Percentiles rank a stretch among this genome's conserved stretches.
Evolutionary conservation across 1,140 invertebrate genomes (phyloP).

Genomic region (Neodiprion fabricii): DNA sequence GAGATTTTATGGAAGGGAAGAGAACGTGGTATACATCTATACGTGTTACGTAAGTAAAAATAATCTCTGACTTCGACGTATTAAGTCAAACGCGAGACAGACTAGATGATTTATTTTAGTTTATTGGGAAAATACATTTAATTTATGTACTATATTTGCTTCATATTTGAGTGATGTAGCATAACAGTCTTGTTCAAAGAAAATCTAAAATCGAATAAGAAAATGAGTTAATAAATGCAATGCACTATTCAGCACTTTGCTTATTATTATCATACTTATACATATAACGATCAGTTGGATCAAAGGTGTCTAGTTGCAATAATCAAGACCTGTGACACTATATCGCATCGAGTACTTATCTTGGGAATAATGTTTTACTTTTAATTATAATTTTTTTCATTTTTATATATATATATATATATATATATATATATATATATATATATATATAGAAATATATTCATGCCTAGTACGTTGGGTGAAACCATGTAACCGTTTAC

Average conservation of each 20-base stretch:
- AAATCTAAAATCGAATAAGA: not conserved
- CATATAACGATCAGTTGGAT: not conserved
- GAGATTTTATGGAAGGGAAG: no score
- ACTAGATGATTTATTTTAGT: not conserved
- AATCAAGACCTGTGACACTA: not conserved
- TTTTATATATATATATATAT: not conserved
- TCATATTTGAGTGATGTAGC: not conserved
- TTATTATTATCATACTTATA: not conserved
- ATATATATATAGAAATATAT: not conserved
- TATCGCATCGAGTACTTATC: not conserved
- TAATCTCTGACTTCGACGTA: no score
- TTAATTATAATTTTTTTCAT: not conserved
- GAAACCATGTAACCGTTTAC: slow-evolving; percentile 3
- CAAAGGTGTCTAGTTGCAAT: not conserved
- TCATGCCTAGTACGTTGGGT: not conserved
- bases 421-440: not conserved
- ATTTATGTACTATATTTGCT: not conserved
- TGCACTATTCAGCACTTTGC: no score
- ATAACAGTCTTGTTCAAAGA: not conserved
- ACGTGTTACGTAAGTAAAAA: no score
- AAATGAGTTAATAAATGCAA: no score
- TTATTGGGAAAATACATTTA: slow-evolving; percentile 8
- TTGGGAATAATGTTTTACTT: not conserved
- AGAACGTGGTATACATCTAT: no score
- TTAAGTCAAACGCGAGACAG: no score